Evolutionary conservation across 2,113 vertebrate species (phyloP).

Genomic region (Bombycilla garrulus): DNA sequence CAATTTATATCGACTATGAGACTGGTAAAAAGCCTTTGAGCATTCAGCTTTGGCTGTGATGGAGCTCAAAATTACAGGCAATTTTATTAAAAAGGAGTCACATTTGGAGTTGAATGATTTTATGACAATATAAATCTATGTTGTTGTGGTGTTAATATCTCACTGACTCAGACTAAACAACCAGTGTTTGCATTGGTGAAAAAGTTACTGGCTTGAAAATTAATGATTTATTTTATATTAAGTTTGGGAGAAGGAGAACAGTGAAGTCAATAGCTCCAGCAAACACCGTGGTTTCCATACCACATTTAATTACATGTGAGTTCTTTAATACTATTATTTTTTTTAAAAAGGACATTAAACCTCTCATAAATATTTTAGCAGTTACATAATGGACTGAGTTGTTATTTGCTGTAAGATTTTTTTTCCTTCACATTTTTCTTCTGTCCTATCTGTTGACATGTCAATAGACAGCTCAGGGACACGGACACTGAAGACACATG

Average conservation of each 20-base stretch:
- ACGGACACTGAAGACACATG: not conserved
- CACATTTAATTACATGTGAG: slow-evolving; percentile 72
- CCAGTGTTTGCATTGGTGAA: slow-evolving; percentile 1
- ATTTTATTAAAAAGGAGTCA: not conserved
- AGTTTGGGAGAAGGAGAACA: slow-evolving; percentile 57
- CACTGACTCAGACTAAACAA: slow-evolving; percentile 8
- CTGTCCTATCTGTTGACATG: not conserved
- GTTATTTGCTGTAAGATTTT: slow-evolving; percentile 4
- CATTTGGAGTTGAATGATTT: slow-evolving; percentile 14
- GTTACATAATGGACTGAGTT: slow-evolving; percentile 6
- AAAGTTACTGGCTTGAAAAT: slow-evolving; percentile 54
- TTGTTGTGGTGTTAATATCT: slow-evolving; percentile 41
- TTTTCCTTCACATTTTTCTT: slow-evolving; percentile 11
- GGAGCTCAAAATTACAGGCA: not conserved
- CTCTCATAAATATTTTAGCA: slow-evolving; percentile 68
- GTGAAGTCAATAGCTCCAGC: slow-evolving; percentile 58
- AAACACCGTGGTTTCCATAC: slow-evolving; percentile 72
- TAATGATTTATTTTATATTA: slow-evolving; percentile 75
- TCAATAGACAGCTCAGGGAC: slow-evolving; percentile 22
- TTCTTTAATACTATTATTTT: slow-evolving; percentile 59
- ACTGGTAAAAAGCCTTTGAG: not conserved
- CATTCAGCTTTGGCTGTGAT: not conserved
- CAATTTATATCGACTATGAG: not conserved
- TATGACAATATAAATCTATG: not conserved
- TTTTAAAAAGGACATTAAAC: slow-evolving; percentile 36